Conservation (phyloP, 2,888 invertebrate genomes). For the Sminthurinus aureus region DNA sequence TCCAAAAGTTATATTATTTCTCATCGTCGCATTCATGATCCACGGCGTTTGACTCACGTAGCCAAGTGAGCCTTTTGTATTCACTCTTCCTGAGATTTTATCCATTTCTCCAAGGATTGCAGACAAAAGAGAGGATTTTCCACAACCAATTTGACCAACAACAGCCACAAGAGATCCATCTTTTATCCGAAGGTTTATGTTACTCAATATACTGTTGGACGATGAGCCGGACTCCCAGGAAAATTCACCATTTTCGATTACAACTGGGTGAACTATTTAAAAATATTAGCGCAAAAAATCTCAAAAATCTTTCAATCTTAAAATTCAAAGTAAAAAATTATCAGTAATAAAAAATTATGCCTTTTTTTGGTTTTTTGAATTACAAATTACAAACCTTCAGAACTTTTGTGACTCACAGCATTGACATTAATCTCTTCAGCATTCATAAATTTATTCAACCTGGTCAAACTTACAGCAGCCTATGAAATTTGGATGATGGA, state of each 20-base stretch:
- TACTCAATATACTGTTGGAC: conserved; percentile 52
- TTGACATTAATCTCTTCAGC: conserved; percentile 65
- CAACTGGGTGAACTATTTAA: conserved; percentile 62
- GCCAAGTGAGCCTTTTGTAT: too few species aligned
- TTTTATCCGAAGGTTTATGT: conserved; percentile 62
- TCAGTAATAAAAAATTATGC: too few species aligned
- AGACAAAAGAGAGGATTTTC: conserved; percentile 66
- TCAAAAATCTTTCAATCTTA: too few species aligned
- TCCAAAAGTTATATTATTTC: conserved; percentile 80
- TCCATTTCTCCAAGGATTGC: conserved; percentile 66
- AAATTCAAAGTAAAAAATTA: too few species aligned
- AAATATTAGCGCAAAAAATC: not conserved
- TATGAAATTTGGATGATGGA: conserved; percentile 46
- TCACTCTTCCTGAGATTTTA: conserved; percentile 61
- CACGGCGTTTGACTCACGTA: conserved; percentile 66
- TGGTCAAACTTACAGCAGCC: conserved; percentile 66
- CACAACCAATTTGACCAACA: conserved; percentile 66
- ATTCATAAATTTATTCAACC: conserved; percentile 66
- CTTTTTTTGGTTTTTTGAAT: not conserved
- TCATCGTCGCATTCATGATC: conserved; percentile 95
- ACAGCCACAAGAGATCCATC: conserved; percentile 69
- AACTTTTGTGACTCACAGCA: conserved; percentile 61
- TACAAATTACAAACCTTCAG: conserved; percentile 60
- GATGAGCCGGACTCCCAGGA: conserved; percentile 1
- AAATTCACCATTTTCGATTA: conserved; percentile 64